Base-by-base conservation (phyloP, 2,888 invertebrate species). In the Anagyrus pseudococci region DNA sequence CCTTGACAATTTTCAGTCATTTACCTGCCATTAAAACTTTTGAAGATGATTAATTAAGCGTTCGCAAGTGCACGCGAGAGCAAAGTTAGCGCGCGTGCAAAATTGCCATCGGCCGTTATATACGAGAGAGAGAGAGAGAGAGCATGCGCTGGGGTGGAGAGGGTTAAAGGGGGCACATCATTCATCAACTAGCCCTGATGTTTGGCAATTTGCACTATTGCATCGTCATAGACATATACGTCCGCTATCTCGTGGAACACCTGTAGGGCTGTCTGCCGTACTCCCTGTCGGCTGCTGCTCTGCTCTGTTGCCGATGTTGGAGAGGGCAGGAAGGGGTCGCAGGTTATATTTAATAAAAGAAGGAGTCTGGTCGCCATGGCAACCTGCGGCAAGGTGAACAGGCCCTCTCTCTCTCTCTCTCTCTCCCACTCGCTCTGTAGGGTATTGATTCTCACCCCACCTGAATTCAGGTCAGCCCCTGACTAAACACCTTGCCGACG, bases 391-490 rank as follows among this genome's bases (percentile, higher is more conserved):
- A 77, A n/a, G 78, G 76, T 75, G 79, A 78, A 77, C 79, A 78
- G 76, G 78, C 77, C 69, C 70, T 29, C 46, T 43, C 50, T 29
- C 33, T 33, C 13, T 8, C 62, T 22, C 4, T 10, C 29, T 29
- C 29, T 29, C 10, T 10, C 10, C 29, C 29, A 29, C 29, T 10
- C 4, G 29, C 29, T 10, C 10, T 4, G 6, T 43, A 73, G 71
- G 71, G 77, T 80, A 80, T 80, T 79, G 80, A 80, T 80, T 79
- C 59, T 64, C 76, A 73, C 75, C 75, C 77, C 78, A 79, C 80
- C 80, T 79, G 79, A 79, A 80, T 79, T 80, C 79, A 79, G 79
- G 79, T 79, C 79, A 79, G 71, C 78, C 74, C 78, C 79, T 79
- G 78, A 78, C 78, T 77, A 73, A 77, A 79, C 76, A 75, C 73